Percentiles rank a stretch among this genome's conserved stretches.
phyloP scores from a whole-genome alignment of 2,888 invertebrate genomes.

The Teleiodes luculella region DNA sequence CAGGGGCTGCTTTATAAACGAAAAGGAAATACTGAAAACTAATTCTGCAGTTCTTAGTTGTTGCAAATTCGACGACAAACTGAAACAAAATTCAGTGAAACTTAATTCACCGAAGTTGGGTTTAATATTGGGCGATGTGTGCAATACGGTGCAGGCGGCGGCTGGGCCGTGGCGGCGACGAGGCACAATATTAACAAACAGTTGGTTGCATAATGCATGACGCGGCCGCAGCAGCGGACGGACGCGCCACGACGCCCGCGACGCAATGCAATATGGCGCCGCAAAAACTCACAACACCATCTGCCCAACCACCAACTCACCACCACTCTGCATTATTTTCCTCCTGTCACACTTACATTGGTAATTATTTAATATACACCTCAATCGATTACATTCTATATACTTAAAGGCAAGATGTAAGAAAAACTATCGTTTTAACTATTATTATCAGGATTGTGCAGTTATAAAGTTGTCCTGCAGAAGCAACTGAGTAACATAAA shows the following conservation, averaged over 20 bases:
- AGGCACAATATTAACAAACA: conserved; percentile 39
- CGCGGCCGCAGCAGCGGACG: conserved; percentile 18
- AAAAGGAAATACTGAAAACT: not conserved
- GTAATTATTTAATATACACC: too few species aligned
- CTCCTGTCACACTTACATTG: too few species aligned
- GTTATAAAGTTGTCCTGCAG: not conserved
- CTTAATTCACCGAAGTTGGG: conserved; percentile 8
- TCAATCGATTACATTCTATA: too few species aligned
- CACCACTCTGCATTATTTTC: not conserved
- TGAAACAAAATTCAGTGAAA: conserved; percentile 3
- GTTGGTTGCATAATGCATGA: conserved; percentile 48
- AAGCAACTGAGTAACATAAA: not conserved
- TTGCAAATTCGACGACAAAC: not conserved
- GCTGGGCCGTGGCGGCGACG: conserved; percentile 7
- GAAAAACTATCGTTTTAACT: not conserved
- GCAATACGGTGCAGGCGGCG: conserved; percentile 14
- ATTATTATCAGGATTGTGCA: not conserved
- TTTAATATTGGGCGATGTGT: conserved; percentile 15
- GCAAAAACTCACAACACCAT: conserved; percentile 31
- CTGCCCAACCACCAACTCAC: not conserved
- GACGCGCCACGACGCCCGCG: conserved; percentile 7
- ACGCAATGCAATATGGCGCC: conserved; percentile 32
- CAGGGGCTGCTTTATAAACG: not conserved
- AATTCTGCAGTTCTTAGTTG: not conserved
- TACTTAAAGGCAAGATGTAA: not conserved